Evolutionary conservation across 2,888 invertebrate species (phyloP), one percentile per base, ranked within the genome.

Genomic region (Synanthedon formicaeformis): DNA sequence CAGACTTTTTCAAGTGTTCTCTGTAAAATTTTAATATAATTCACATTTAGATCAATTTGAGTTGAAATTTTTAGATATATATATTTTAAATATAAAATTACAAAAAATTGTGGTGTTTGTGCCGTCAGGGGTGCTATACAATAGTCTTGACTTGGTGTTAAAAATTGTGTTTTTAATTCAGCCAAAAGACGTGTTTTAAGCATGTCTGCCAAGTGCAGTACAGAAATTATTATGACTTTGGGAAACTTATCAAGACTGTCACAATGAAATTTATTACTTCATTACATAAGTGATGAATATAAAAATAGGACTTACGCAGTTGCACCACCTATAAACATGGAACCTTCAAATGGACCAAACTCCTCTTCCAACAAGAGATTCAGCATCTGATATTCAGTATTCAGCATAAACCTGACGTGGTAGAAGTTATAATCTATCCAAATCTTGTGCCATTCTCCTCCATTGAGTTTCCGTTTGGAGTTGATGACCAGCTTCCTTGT

Each of bases 401-500:
- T 97, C 60, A 97, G 92, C 93, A 96, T 96, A 71, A 97, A 96
- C 58, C 96, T 88, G 41, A 97, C 96, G 75, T 97, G 97, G 77
- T 96, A 95, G 73, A 94, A 93, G 81, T 97, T 96, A 74, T 96
- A 96, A 84, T 97, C 97, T 57, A 98, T 95, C 94, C 96, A 95
- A 59, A 97, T 93, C 81, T 96, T 96, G 77, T 98, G 97, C 98
- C 97, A 98, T 74, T 96, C 96, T 1, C 97, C 97, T 52, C 94
- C 94, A 73, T 96, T 97, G 51, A 98, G 88, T 71, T 93, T 92
- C 50, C 93, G 88, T 60, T 92, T 91, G 3, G 96, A 96, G 67
- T 93, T 92, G 57, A 97, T 94, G 50, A 94, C 94, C 55, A 96
- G 84, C 71, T 94, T 94, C 60, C 94, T 91, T 51, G 93, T 93